Base-by-base conservation (phyloP, 2,113 vertebrate genomes). In the Mesitornis unicolor region DNA sequence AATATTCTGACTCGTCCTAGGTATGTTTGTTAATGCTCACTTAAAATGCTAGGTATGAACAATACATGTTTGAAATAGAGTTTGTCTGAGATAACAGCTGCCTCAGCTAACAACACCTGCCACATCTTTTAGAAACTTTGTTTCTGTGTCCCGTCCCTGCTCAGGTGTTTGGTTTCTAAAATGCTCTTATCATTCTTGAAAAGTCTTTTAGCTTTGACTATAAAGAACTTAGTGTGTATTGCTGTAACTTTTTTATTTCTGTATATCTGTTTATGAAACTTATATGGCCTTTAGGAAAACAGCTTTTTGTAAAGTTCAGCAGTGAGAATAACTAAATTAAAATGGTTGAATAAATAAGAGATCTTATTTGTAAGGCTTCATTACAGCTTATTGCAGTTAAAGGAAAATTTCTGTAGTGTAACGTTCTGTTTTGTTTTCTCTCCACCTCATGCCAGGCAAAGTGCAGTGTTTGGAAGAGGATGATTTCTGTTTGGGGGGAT, bases 1-100 rank as follows among this genome's bases (percentile, higher is more conserved):
- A 98, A 98, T 45, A 95, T 99, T 88, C 90, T 99, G 90, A 98
- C 98, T 51, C 98, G 98, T 68, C 99, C 99, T 15, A 99, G 98
- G 99, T 99, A 98, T 21, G 97, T 97, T 79, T 21, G 97, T 97
- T 79, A 56, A 53, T 42, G 8, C 63, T 94, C 54, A 33, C 6
- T 67, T 83, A 7, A 67, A 82, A 33, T 6, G 1, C 9, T 83
- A 29, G 33, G 2, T 16, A 2, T 69, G 13, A 38, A 35, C 12
- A 70, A 2, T 7, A 3, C 3, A 4, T 29, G 11, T 80, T 76
- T 76, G 59, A 79, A 50, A 25, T n/a, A 40, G 45, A 42, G 10
- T 45, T 77, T 61, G 3, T 56, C 24, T 42, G 21, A 68, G 31
- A 6, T 17, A 48, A 10, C 14, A 90, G 33, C 38, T 78, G 42